Percentiles rank a stretch among this genome's conserved stretches.
Evolutionary conservation across 2,888 invertebrate species (phyloP).

Genomic region (Lumbricus terrestris): DNA sequence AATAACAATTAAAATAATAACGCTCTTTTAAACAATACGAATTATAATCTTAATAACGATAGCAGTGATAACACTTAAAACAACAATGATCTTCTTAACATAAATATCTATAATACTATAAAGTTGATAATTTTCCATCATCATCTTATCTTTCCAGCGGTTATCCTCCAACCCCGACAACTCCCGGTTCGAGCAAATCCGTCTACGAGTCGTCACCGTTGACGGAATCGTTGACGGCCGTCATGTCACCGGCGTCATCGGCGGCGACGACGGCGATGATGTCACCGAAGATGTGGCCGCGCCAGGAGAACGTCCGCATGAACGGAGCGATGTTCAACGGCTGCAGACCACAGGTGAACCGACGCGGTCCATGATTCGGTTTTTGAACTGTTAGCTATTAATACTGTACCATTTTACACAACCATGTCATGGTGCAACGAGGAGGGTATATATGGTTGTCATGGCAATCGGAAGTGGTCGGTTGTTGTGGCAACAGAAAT

Average conservation of each 20-base stretch:
- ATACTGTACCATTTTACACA: too few relatives aligned
- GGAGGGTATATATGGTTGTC: too few relatives aligned
- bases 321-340: neutral
- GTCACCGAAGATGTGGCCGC: constrained; percentile 14
- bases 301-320: constrained; percentile 13
- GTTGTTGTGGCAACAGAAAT: neutral
- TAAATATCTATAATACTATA: too few relatives aligned
- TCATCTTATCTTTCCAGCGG: constrained; percentile 9
- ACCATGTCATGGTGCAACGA: too few relatives aligned
- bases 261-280: constrained; percentile 9
- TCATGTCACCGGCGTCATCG: constrained; percentile 19
- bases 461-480: neutral
- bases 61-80: too few relatives aligned
- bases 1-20: too few relatives aligned
- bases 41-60: too few relatives aligned
- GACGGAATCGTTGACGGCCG: neutral
- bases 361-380: neutral
- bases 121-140: too few relatives aligned
- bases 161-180: constrained; percentile 24
- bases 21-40: too few relatives aligned
- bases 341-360: neutral
- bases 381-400: too few relatives aligned
- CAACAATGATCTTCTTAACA: too few relatives aligned
- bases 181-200: constrained; percentile 23
- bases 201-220: neutral